Evolutionary conservation across 2,888 invertebrate species (phyloP), one percentile per base, ranked within the genome.

Genomic region (Leptinotarsa peninsularis): DNA sequence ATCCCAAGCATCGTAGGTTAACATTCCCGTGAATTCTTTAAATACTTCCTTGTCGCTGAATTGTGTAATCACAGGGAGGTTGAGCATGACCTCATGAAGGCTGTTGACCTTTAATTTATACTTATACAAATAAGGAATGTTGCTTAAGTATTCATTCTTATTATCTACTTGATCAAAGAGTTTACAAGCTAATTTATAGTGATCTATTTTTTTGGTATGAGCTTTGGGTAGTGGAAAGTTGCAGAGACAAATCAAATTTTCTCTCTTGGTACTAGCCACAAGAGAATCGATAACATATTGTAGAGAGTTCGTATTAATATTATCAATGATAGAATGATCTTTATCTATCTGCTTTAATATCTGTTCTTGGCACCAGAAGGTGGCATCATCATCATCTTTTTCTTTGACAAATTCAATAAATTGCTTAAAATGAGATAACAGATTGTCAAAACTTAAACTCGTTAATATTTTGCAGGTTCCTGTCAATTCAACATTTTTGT

Each of bases 81-180:
- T 90, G 78, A 90, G 83, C n/a, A 91, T 83, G 77, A 90, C 89
- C 80, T 90, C 89, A 56, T 89, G 89, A 72, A 89, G 84, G 81
- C 89, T 87, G 74, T 91, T 83, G 63, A 82, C 72, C 73, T 89
- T 88, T 27, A 93, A 85, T 79, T 91, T 91, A 80, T 91, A 90
- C 72, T 90, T 89, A 91, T 92, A 93, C 83, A 93, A 88, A 81
- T 90, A 91, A 66, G 93, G 93, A 89, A 93, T 91, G 80, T 88
- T 87, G 81, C 89, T 90, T 79, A 92, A 91, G 58, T 91, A 88
- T 80, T 89, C 89, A 56, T 90, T 89, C 78, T 73, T 73, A 23
- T 80, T 72, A 49, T 78, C 75, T n/a, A 58, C 68, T n/a, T 54
- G 68, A 67, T 78, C 72, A 63, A 92, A 88, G 79, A 93, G 89